Percentiles rank a stretch among this genome's conserved stretches.
Conservation (phyloP, 2,888 invertebrate genomes). For the Drepanosiphum platanoidis region DNA sequence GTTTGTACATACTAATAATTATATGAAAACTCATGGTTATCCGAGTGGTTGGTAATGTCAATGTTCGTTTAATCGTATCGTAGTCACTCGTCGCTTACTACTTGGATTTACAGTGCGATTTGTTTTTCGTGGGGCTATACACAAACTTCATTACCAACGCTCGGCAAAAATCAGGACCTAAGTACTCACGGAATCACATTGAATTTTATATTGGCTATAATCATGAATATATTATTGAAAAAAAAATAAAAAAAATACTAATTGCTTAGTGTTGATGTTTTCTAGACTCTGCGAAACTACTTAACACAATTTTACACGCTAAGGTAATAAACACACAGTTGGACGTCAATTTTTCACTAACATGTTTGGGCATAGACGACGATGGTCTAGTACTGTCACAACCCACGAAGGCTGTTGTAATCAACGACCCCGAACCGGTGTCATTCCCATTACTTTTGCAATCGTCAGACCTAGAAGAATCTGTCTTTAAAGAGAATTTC, state of each 20-base stretch:
- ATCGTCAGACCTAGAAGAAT: conserved; percentile 48
- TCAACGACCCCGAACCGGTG: too few relatives aligned
- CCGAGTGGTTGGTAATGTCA: neutral
- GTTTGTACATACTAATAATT: neutral
- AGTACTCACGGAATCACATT: neutral
- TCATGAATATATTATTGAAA: neutral
- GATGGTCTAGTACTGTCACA: neutral
- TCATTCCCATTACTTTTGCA: conserved; percentile 4
- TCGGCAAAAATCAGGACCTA: neutral
- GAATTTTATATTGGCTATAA: neutral
- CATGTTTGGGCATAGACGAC: neutral
- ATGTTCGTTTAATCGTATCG: neutral
- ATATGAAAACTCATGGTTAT: neutral
- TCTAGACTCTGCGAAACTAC: conserved; percentile 26
- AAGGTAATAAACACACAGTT: conserved; percentile 39
- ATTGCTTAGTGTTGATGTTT: conserved; percentile 4
- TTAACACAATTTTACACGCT: neutral
- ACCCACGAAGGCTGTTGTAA: too few relatives aligned
- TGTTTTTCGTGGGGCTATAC: neutral
- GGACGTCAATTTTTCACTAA: conserved; percentile 2
- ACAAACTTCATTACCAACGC: neutral
- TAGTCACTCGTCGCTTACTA: neutral
- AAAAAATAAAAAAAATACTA: neutral
- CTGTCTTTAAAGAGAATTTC: conserved; percentile 45
- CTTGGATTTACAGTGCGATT: neutral